Conservation (phyloP, 1,140 invertebrate species). For the Cepaea nemoralis region DNA sequence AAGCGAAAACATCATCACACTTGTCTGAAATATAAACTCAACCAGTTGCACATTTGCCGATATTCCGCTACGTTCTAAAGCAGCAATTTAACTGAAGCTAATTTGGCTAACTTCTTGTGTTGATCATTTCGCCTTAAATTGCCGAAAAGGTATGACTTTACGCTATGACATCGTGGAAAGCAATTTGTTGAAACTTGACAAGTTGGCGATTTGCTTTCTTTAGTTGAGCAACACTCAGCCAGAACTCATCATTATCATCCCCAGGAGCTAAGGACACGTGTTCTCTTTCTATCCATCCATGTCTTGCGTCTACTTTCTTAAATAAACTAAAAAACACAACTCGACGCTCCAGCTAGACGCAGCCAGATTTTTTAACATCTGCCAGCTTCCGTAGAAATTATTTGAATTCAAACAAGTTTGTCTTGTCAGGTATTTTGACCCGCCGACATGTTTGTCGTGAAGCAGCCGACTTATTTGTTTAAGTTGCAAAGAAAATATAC, state of each 20-base stretch:
- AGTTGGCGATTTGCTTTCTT: background rate
- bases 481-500: constrained; percentile 1
- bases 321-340: background rate
- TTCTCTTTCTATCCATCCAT: background rate
- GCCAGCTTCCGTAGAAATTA: background rate
- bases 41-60: too few relatives aligned
- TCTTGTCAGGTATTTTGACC: background rate
- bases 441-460: background rate
- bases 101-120: too few relatives aligned
- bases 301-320: background rate
- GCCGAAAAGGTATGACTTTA: background rate
- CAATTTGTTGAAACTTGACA: background rate
- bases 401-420: background rate
- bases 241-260: background rate
- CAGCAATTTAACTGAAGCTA: too few relatives aligned
- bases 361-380: background rate
- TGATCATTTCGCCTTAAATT: background rate
- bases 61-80: too few relatives aligned
- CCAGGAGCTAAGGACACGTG: background rate
- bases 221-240: background rate
- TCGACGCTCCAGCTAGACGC: background rate
- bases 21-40: too few relatives aligned
- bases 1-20: too few relatives aligned
- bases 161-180: background rate
- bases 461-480: background rate